These are phyloP conservation scores for Aradophagus sp. DNA, from an alignment of 1,140 invertebrate genomes.

Conservation along the genomic window DNA sequence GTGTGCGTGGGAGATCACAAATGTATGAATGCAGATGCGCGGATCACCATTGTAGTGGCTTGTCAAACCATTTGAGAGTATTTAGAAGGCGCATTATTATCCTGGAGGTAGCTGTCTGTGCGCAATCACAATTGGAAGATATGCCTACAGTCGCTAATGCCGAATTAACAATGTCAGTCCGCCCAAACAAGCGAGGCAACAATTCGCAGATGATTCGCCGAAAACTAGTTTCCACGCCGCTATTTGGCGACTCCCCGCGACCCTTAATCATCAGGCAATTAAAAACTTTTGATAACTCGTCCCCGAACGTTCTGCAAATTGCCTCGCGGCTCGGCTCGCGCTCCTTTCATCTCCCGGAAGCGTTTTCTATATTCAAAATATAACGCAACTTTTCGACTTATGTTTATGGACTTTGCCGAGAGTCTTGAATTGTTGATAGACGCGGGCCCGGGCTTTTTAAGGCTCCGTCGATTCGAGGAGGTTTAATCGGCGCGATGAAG, in stretches of 20 bases:
- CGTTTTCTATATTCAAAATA: too few species aligned
- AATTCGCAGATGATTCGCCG: slow-evolving; percentile 36
- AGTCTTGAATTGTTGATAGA: too few species aligned
- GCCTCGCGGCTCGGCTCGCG: too few species aligned
- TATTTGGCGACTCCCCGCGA: slow-evolving; percentile 28
- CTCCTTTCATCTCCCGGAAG: too few species aligned
- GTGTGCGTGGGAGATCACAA: slow-evolving; percentile 16
- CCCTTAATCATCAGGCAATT: slow-evolving; percentile 45
- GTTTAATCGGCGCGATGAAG: too few species aligned
- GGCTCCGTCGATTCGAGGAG: too few species aligned
- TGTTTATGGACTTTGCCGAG: too few species aligned
- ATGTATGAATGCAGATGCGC: slow-evolving; percentile 11
- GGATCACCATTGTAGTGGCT: slow-evolving; percentile 35
- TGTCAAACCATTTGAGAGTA: slow-evolving; percentile 45
- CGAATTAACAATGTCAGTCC: slow-evolving; percentile 45
- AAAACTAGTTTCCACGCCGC: slow-evolving; percentile 39
- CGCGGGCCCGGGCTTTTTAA: too few species aligned
- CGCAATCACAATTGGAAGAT: slow-evolving; percentile 52
- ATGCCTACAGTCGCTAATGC: slow-evolving; percentile 42
- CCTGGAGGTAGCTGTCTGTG: slow-evolving; percentile 34
- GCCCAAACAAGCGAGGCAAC: slow-evolving; percentile 41
- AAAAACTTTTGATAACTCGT: slow-evolving; percentile 41
- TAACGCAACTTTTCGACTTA: too few species aligned
- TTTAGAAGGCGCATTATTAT: slow-evolving; percentile 50
- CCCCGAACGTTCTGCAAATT: neutral